These are phyloP conservation scores for Oryctes rhinoceros DNA, from an alignment of 1,140 invertebrate species.

Conservation along the genomic window DNA sequence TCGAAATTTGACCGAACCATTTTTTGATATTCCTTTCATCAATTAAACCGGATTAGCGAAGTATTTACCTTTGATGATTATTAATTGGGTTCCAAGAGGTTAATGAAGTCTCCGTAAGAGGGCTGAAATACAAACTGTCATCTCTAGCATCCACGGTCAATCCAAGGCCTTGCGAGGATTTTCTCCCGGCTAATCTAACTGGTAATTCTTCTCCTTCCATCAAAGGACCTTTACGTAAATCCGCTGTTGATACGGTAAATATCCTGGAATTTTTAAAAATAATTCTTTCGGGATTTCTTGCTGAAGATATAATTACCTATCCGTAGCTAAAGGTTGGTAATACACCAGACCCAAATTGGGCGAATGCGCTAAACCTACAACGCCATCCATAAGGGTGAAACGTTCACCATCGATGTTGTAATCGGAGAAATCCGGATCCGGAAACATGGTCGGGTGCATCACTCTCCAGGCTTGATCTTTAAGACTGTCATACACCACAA, in stretches of 20 bases:
- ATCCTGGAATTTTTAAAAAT: slow-evolving; percentile 63
- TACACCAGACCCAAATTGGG: slow-evolving; percentile 72
- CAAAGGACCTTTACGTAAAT: slow-evolving; percentile 73
- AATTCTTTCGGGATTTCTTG: too few species aligned
- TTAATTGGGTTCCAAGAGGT: slow-evolving; percentile 78
- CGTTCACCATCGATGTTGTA: slow-evolving; percentile 69
- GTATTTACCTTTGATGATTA: slow-evolving; percentile 68
- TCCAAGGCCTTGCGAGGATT: slow-evolving; percentile 82
- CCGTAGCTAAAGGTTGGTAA: slow-evolving; percentile 83
- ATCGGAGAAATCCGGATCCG: slow-evolving; percentile 77
- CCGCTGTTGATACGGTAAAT: slow-evolving; percentile 77
- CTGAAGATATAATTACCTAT: slow-evolving; percentile 63
- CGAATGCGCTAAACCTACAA: slow-evolving; percentile 81
- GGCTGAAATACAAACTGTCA: slow-evolving; percentile 77
- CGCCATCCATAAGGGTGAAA: slow-evolving; percentile 81
- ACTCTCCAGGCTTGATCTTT: slow-evolving; percentile 79
- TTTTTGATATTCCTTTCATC: neutral
- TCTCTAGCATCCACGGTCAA: slow-evolving; percentile 73
- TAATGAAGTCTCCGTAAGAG: slow-evolving; percentile 78
- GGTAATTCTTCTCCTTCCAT: slow-evolving; percentile 74
- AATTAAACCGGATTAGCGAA: neutral
- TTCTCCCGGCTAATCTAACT: slow-evolving; percentile 77
- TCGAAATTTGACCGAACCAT: neutral
- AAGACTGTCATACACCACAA: slow-evolving; percentile 77
- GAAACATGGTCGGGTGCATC: slow-evolving; percentile 80